Conservation (phyloP, 1,140 invertebrate genomes). For the Uloborus diversus region DNA sequence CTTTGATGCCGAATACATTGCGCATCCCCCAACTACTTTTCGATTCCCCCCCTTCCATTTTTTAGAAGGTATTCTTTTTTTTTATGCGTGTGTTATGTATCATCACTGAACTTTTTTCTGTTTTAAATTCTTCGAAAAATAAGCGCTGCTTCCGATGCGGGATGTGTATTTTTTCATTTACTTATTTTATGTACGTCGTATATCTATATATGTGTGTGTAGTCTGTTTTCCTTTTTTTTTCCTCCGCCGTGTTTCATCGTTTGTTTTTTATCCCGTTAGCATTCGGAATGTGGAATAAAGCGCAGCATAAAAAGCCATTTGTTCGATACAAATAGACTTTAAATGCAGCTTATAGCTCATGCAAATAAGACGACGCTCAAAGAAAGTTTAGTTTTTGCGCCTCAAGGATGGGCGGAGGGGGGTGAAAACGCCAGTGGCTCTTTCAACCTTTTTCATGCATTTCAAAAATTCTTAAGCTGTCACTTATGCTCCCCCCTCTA, state of each 20-base stretch:
- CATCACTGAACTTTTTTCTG: constrained; percentile 31
- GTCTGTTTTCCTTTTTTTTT: not conserved
- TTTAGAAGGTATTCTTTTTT: not conserved
- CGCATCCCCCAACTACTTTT: not conserved
- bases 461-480: constrained; percentile 26
- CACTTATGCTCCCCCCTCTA: not conserved
- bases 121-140: constrained; percentile 11
- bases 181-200: no score
- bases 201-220: no score
- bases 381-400: constrained; percentile 41
- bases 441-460: not conserved
- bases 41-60: not conserved
- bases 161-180: not conserved
- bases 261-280: constrained; percentile 54
- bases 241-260: constrained; percentile 31
- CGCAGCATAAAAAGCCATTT: constrained; percentile 53
- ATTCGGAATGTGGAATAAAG: constrained; percentile 41
- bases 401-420: not conserved
- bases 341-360: constrained; percentile 53
- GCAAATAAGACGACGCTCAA: constrained; percentile 48
- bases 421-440: not conserved
- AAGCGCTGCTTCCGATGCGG: constrained; percentile 21
- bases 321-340: constrained; percentile 54
- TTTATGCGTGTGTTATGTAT: not conserved
- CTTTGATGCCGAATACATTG: constrained; percentile 53